Conservation (phyloP, 2,113 vertebrate genomes). For the Lepus americanus region DNA sequence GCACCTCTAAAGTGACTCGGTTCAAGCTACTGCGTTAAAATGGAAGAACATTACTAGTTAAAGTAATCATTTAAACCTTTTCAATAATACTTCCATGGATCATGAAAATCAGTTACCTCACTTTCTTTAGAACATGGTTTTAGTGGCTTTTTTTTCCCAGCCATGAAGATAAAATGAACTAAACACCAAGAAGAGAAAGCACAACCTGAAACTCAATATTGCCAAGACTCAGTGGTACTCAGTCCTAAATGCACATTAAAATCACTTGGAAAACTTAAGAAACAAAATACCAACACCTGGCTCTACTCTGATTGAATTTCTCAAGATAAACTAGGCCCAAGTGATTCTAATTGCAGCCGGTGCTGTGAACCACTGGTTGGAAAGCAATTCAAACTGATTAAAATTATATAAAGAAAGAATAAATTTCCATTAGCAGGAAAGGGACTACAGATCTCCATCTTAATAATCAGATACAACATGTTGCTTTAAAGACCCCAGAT, state of each 20-base stretch:
- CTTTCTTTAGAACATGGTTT: constrained; percentile 24
- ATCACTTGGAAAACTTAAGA: neutral
- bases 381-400: constrained; percentile 55
- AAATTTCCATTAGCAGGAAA: neutral
- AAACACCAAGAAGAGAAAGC: neutral
- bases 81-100: neutral
- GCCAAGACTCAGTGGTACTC: constrained; percentile 14
- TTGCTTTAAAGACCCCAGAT: neutral
- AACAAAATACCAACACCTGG: neutral
- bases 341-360: constrained; percentile 3
- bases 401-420: neutral
- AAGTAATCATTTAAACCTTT: constrained; percentile 36
- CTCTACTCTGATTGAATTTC: neutral
- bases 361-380: neutral
- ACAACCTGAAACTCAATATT: neutral
- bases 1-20: neutral
- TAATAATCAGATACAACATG: neutral
- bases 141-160: neutral
- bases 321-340: neutral
- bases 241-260: constrained; percentile 16
- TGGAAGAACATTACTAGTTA: constrained; percentile 9
- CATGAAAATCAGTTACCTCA: neutral
- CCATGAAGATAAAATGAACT: neutral
- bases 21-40: constrained; percentile 48
- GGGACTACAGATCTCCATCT: neutral